Conservation (phyloP, 2,888 invertebrate species). For the Tanytarsus gracilentus region DNA sequence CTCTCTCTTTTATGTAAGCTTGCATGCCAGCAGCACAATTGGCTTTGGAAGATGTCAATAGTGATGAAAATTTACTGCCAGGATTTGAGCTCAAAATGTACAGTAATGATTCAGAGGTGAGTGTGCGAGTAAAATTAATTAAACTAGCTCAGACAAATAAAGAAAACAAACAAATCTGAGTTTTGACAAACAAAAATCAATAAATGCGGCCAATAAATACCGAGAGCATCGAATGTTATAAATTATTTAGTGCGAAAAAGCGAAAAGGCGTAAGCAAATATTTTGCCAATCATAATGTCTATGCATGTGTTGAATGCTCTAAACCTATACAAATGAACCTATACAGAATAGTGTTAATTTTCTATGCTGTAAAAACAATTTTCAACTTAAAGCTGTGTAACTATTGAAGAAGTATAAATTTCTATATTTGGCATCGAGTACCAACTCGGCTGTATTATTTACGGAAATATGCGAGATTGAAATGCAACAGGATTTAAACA, state of each 20-base stretch:
- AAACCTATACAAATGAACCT: no score
- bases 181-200: neutral
- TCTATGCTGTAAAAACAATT: no score
- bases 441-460: no score
- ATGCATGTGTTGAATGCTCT: no score
- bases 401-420: no score
- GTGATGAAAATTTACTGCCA: constrained; percentile 73
- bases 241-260: neutral
- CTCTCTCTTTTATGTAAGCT: constrained; percentile 45
- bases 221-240: neutral
- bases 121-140: no score
- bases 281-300: neutral
- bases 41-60: constrained; percentile 94
- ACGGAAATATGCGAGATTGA: no score
- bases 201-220: neutral
- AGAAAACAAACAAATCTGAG: constrained; percentile 1
- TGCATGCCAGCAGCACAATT: constrained; percentile 96
- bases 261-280: neutral
- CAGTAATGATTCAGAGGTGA: constrained; percentile 94
- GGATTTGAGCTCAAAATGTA: constrained; percentile 85
- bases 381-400: no score
- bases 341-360: no score
- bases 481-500: no score
- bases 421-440: no score
- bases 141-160: neutral